Conservation (phyloP, 1,140 invertebrate species). For the Stratiolaelaps scimitus region DNA sequence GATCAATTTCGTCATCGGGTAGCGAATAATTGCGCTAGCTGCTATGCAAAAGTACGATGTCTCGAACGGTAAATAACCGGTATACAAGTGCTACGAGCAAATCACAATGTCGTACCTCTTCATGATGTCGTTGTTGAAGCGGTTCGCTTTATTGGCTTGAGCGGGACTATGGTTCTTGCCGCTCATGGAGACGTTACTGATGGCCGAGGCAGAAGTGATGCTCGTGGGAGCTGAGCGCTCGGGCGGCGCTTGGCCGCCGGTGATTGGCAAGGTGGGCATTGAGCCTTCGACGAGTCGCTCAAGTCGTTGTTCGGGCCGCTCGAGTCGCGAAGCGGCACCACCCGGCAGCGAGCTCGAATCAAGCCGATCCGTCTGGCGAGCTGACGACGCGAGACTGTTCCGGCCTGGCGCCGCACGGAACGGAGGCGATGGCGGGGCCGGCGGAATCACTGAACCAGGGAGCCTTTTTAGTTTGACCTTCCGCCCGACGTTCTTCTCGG, state of each 20-base stretch:
- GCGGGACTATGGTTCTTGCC: constrained; percentile 9
- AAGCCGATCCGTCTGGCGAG: too few relatives aligned
- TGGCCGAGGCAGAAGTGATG: too few relatives aligned
- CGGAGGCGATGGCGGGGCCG: constrained; percentile 13
- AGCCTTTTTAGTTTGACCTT: constrained; percentile 24
- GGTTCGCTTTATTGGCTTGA: constrained; percentile 26
- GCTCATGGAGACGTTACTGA: neutral
- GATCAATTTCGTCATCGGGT: too few relatives aligned
- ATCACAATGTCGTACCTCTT: constrained; percentile 28
- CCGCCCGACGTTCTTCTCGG: constrained; percentile 1
- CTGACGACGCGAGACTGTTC: constrained; percentile 5
- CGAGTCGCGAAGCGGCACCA: neutral
- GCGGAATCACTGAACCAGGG: neutral
- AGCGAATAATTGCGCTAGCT: too few relatives aligned
- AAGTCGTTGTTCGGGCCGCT: neutral
- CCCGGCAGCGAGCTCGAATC: neutral
- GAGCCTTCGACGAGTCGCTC: constrained; percentile 26
- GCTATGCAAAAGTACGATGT: too few relatives aligned
- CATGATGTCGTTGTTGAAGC: constrained; percentile 25
- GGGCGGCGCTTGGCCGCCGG: neutral
- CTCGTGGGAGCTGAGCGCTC: too few relatives aligned
- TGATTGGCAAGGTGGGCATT: constrained; percentile 10
- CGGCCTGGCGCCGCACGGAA: neutral
- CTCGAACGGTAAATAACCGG: too few relatives aligned
- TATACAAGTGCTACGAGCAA: too few relatives aligned